These are phyloP conservation scores for Cancer borealis DNA, from an alignment of 2,888 invertebrate species.

Conservation along the genomic window DNA sequence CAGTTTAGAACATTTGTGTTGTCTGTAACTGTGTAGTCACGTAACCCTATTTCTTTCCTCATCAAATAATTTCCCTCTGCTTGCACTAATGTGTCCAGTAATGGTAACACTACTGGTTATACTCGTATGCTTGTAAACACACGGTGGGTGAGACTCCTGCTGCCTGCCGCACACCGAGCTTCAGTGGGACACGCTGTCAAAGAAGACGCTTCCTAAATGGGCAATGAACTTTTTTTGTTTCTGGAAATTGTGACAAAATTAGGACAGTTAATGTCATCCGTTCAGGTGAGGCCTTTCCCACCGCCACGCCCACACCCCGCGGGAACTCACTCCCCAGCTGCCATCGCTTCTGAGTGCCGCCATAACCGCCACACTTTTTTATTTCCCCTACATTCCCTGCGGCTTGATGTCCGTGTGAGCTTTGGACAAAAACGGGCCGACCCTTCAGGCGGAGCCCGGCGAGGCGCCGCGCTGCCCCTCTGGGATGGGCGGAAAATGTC, in stretches of 20 bases:
- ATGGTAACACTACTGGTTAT: no score
- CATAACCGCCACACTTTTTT: slow-evolving; percentile 29
- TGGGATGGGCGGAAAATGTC: slow-evolving; percentile 15
- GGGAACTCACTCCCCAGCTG: background rate
- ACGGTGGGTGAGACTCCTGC: background rate
- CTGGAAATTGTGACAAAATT: slow-evolving; percentile 15
- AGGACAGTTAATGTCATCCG: background rate
- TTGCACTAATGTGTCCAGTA: no score
- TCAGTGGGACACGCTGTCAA: background rate
- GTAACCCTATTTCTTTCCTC: no score
- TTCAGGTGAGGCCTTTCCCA: slow-evolving; percentile 28
- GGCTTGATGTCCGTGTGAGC: slow-evolving; percentile 9
- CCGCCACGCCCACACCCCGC: slow-evolving; percentile 11
- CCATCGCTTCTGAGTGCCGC: background rate
- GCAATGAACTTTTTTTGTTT: slow-evolving; percentile 6
- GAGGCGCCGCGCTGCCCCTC: slow-evolving; percentile 29
- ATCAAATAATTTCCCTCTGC: no score
- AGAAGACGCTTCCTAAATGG: background rate
- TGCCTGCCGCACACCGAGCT: background rate
- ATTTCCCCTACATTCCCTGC: background rate
- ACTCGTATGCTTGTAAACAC: no score
- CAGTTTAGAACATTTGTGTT: no score
- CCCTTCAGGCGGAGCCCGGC: background rate
- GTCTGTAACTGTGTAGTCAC: no score
- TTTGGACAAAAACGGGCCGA: background rate